Evolutionary conservation across 2,113 vertebrate genomes (phyloP).

Genomic region (Pygoscelis adeliae): DNA sequence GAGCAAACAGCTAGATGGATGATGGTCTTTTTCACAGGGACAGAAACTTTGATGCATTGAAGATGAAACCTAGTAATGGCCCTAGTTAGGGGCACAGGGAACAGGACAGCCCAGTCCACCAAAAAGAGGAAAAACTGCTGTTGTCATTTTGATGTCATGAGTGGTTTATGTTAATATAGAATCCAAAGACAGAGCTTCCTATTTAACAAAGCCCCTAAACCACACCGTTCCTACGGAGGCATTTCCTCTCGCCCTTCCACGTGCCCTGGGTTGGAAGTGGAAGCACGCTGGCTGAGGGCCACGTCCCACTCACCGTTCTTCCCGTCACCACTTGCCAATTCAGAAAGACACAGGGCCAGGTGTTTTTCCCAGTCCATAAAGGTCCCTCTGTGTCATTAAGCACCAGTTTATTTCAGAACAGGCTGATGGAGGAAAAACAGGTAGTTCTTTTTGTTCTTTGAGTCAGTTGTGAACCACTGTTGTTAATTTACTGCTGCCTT

Average conservation of each 20-base stretch:
- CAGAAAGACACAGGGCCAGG: background rate
- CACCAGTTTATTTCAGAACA: background rate
- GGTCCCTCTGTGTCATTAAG: background rate
- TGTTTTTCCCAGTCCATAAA: background rate
- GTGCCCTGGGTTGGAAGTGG: background rate
- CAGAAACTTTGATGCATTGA: background rate
- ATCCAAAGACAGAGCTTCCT: background rate
- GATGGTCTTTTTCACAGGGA: background rate
- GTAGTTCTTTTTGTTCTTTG: background rate
- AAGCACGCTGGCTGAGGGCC: rapidly evolving
- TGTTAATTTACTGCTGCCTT: background rate
- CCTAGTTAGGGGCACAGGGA: rapidly evolving
- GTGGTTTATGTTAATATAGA: background rate
- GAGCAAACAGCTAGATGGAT: background rate
- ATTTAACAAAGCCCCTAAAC: background rate
- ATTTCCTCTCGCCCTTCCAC: rapidly evolving
- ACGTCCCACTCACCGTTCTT: rapidly evolving
- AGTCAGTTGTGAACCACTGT: background rate
- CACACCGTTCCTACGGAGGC: background rate
- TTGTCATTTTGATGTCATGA: background rate
- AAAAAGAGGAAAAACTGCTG: background rate
- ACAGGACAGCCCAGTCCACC: background rate
- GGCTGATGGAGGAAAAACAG: background rate
- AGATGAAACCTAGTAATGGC: background rate
- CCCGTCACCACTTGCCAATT: background rate